A percentile compares a stretch with the other conserved stretches of the same genome.
These are phyloP conservation scores for Pentalonia nigronervosa DNA, from an alignment of 1,140 invertebrate species.

Conservation along the genomic window DNA sequence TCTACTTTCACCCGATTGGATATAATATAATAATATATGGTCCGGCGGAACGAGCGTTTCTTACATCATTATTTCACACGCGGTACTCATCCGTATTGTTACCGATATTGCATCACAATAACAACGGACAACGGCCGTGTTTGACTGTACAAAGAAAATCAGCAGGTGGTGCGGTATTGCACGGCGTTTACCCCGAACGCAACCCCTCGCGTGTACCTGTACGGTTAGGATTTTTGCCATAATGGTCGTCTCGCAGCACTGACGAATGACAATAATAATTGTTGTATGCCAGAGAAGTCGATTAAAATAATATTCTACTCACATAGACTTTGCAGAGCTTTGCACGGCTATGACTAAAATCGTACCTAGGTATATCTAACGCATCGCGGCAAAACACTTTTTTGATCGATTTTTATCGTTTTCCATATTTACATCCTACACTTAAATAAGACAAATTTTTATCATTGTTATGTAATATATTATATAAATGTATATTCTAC, in stretches of 20 bases:
- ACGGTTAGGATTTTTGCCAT: background rate
- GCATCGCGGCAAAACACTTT: no score
- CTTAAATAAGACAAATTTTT: no score
- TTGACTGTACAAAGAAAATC: background rate
- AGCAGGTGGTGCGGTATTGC: background rate
- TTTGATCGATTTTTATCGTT: no score
- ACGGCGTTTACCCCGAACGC: background rate
- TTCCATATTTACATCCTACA: no score
- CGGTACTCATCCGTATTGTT: slow-evolving; percentile 47
- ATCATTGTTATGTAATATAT: no score
- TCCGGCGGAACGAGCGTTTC: background rate
- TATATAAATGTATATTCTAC: no score
- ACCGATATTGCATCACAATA: background rate
- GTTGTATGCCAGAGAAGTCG: background rate
- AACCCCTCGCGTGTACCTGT: background rate
- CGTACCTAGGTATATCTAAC: no score
- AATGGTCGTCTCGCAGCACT: no score
- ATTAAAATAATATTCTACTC: no score
- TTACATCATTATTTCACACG: slow-evolving; percentile 55
- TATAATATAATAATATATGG: background rate
- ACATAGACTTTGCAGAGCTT: no score
- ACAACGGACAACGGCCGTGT: background rate
- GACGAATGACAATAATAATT: no score
- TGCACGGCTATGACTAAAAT: no score
- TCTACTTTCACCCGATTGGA: slow-evolving; percentile 42